phyloP scores from a whole-genome alignment of 1,140 invertebrate species.

The Micrasema longulum region DNA sequence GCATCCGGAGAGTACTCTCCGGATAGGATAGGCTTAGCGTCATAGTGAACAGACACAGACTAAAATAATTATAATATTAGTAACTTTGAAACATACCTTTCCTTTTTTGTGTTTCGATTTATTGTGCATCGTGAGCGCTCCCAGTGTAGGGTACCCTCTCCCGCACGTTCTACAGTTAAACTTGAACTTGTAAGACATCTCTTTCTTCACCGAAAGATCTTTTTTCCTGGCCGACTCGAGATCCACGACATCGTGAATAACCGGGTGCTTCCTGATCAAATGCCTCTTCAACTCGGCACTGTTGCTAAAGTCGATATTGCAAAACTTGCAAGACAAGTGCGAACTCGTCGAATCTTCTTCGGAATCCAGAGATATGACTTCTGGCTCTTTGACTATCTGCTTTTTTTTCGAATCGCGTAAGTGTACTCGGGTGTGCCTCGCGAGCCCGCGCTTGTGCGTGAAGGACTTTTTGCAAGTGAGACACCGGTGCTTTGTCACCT shows the following conservation, averaged over 20 bases:
- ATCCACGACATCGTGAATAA: neutral
- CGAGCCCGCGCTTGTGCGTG: neutral
- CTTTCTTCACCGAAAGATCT: too few relatives aligned
- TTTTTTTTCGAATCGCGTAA: constrained; percentile 9
- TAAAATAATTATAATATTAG: too few relatives aligned
- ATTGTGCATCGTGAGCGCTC: constrained; percentile 28
- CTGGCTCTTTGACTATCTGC: neutral
- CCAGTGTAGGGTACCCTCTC: constrained; percentile 37
- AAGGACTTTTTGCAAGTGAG: constrained; percentile 23
- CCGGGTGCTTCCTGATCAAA: constrained; percentile 2
- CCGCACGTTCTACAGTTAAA: constrained; percentile 43
- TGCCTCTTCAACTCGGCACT: constrained; percentile 10
- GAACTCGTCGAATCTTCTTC: neutral
- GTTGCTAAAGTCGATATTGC: constrained; percentile 6
- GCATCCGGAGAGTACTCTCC: too few relatives aligned
- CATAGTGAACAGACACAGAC: too few relatives aligned
- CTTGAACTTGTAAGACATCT: too few relatives aligned
- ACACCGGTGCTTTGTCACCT: constrained; percentile 18
- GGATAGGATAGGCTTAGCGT: too few relatives aligned
- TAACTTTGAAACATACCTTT: too few relatives aligned
- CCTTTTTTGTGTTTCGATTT: constrained; percentile 40
- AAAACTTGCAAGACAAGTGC: neutral
- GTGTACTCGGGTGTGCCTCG: constrained; percentile 21
- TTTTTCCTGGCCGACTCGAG: constrained; percentile 13
- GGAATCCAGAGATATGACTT: constrained; percentile 7